Percentiles rank a stretch among this genome's conserved stretches.
Evolutionary conservation across 2,888 invertebrate genomes (phyloP).

Genomic region (Limnephilus lunatus): DNA sequence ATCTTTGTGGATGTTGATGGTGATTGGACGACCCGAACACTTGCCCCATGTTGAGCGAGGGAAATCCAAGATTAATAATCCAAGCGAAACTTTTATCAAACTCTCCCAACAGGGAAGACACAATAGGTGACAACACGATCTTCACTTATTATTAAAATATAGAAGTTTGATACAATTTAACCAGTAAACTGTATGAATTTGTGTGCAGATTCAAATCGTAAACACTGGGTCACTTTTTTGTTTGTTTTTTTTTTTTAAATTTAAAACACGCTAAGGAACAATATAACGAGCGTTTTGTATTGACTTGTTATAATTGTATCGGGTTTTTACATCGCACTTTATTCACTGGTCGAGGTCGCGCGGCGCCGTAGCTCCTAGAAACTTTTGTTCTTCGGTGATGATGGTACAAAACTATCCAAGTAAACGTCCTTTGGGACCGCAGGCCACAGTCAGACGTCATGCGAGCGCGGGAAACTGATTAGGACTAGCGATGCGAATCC

Average conservation of each 20-base stretch:
- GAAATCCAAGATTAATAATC: constrained; percentile 22
- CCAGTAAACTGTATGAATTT: constrained; percentile 54
- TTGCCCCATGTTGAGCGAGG: constrained; percentile 73
- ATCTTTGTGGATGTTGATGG: constrained; percentile 73
- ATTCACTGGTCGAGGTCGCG: constrained; percentile 29
- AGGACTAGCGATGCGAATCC: not conserved
- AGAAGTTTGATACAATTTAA: not conserved
- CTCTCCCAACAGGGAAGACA: constrained; percentile 20
- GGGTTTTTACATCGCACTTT: constrained; percentile 4
- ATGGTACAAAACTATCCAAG: constrained; percentile 8
- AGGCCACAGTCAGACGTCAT: constrained; percentile 30
- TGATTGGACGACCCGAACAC: constrained; percentile 76
- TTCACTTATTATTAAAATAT: constrained; percentile 3
- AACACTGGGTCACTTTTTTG: constrained; percentile 13
- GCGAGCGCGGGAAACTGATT: constrained; percentile 28
- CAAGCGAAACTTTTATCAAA: constrained; percentile 12
- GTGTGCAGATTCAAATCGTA: constrained; percentile 34
- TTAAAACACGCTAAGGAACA: not conserved
- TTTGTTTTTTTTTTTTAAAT: not conserved
- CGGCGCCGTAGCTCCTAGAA: not conserved
- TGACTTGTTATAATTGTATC: not conserved
- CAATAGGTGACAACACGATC: constrained; percentile 47
- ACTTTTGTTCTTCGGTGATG: constrained; percentile 8
- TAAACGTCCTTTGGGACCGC: constrained; percentile 39
- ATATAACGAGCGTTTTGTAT: not conserved